Evolutionary conservation across 2,888 invertebrate species (phyloP), one percentile per base, ranked within the genome.

Genomic region (Heliconius sara): DNA sequence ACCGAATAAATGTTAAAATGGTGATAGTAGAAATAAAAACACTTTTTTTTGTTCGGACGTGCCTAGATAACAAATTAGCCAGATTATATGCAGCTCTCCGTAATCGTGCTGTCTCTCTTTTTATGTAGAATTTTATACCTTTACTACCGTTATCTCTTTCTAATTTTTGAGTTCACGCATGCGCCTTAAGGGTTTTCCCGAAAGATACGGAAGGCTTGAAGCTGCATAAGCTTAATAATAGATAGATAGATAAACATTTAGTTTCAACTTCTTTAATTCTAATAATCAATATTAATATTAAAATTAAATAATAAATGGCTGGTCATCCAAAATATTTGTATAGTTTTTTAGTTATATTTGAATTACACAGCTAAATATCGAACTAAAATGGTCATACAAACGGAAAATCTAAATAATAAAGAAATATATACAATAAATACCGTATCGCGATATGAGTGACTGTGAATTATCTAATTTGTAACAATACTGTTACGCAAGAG

Each of bases 401-500:
- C 5, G n/a, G 34, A 34, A 30, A 30, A 27, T 65, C 25, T 27
- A 27, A 25, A 39, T 19, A 65, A 39, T 65, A 75, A 9, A 65
- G 39, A 22, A 34, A 16, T 57, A 57, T 47, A 60, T 71, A 25
- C 39, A 76, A 67, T 76, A 73, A 52, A 65, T 71, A 81, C 72
- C 57, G 7, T 19, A 60, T 25, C 52, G 70, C 43, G 70, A 71
- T n/a, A n/a, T 22, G 63, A 68, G 70, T 67, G 68, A 77, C 77
- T 65, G 81, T 77, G 83, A 84, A 85, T 86, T 85, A 84, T 87
- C 87, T 85, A 89, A 89, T 89, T 88, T 87, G 85, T 84, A 89
- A 90, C 89, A 91, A 91, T 91, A 68, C 39, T 91, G 94, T 95
- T 95, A 95, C 94, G 95, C 95, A 95, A 95, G 94, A 92, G 93